Evolutionary conservation across 2,797 vertebrate species (phyloP).

Genomic region (Pelobates cultripes): DNA sequence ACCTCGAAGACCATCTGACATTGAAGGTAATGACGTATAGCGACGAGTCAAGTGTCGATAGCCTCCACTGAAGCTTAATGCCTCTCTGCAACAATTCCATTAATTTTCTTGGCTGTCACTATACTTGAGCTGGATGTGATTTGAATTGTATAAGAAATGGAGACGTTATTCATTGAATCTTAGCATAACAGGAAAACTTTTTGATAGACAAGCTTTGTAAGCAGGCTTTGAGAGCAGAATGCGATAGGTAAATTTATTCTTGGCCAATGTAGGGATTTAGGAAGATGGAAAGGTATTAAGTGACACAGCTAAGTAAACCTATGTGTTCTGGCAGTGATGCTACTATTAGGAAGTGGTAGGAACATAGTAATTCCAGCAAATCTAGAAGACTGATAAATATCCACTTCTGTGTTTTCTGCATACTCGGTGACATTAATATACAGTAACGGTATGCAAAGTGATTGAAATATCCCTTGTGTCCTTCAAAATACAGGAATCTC

Average conservation of each 20-base stretch:
- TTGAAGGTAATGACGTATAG: too few species aligned
- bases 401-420: background rate
- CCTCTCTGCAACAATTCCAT: too few species aligned
- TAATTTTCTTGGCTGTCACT: too few species aligned
- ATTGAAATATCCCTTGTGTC: slow-evolving; percentile 39
- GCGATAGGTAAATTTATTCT: background rate
- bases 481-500: slow-evolving; percentile 32
- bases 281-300: background rate
- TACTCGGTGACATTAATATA: slow-evolving; percentile 23
- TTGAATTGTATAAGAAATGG: too few species aligned
- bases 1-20: too few species aligned
- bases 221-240: background rate
- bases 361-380: background rate
- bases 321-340: background rate
- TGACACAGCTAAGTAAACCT: background rate
- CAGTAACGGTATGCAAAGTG: slow-evolving; percentile 20
- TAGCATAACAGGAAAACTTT: too few species aligned
- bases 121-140: too few species aligned
- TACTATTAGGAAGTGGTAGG: background rate
- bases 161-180: too few species aligned
- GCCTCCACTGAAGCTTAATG: too few species aligned
- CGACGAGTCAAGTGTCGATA: too few species aligned
- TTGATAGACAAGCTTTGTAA: too few species aligned
- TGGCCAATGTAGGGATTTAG: background rate
- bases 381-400: background rate